Conservation (phyloP, 2,888 invertebrate species). For the Diaperis boleti region DNA sequence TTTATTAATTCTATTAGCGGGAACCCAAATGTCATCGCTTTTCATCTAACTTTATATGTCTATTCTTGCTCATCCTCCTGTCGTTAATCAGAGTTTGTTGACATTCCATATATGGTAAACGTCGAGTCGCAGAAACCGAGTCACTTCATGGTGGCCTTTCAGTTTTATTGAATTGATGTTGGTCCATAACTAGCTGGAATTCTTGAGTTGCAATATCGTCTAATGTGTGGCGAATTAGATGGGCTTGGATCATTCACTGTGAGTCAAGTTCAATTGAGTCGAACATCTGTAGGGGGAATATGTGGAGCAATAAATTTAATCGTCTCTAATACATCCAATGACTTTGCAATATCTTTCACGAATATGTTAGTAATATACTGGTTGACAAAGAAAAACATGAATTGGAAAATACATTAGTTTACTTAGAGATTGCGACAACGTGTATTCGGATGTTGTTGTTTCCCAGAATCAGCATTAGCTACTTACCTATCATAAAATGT, state of each 20-base stretch:
- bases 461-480: too few relatives aligned
- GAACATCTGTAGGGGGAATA: conserved; percentile 36
- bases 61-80: conserved; percentile 2
- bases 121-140: conserved; percentile 7
- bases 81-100: conserved; percentile 15
- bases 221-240: conserved; percentile 40
- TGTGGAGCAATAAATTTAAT: conserved; percentile 33
- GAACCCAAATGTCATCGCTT: not conserved
- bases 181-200: conserved; percentile 29
- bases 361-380: conserved; percentile 32
- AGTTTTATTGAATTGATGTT: conserved; percentile 24
- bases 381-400: too few relatives aligned
- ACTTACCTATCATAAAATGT: too few relatives aligned
- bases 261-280: conserved; percentile 40
- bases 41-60: conserved; percentile 1
- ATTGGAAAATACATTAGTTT: too few relatives aligned
- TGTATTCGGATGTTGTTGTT: too few relatives aligned
- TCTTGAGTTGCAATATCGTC: conserved; percentile 30
- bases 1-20: not conserved
- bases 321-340: conserved; percentile 31
- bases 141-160: conserved; percentile 16
- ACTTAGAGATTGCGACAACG: too few relatives aligned
- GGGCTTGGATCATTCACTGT: conserved; percentile 31
- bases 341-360: conserved; percentile 34
- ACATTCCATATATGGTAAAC: conserved; percentile 15